Conservation (phyloP, 2,888 invertebrate species). For the Melanargia galathea region DNA sequence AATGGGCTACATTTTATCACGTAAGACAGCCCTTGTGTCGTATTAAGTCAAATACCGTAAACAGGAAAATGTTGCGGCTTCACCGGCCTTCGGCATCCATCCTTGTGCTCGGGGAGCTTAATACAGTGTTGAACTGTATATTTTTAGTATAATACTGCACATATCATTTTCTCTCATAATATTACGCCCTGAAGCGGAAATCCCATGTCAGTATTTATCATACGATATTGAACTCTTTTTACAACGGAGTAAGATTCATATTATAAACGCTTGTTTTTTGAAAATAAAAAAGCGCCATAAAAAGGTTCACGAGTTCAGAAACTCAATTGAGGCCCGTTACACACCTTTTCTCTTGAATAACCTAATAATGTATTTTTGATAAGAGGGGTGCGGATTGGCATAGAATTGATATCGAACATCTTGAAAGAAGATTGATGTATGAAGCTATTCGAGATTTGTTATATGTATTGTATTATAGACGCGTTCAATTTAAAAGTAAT, state of each 20-base stretch:
- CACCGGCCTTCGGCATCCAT: slow-evolving; percentile 33
- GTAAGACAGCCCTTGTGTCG: slow-evolving; percentile 26
- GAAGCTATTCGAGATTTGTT: not conserved
- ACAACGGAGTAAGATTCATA: not conserved
- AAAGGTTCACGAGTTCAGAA: slow-evolving; percentile 44
- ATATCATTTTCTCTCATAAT: not conserved
- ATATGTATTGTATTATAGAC: no score
- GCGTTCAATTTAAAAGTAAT: no score
- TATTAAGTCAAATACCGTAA: slow-evolving; percentile 50
- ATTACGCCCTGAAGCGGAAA: not conserved
- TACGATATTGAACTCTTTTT: slow-evolving; percentile 18
- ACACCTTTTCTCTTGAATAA: slow-evolving; percentile 11
- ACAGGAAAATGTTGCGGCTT: slow-evolving; percentile 59
- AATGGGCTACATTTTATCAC: no score
- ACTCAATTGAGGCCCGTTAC: slow-evolving; percentile 35
- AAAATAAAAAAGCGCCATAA: slow-evolving; percentile 10
- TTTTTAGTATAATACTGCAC: not conserved
- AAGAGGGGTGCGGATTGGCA: not conserved
- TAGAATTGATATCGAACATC: slow-evolving; percentile 3
- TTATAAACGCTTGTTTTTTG: not conserved
- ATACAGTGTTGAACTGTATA: slow-evolving; percentile 8
- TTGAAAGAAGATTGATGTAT: not conserved
- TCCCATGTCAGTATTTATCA: not conserved
- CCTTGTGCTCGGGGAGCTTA: slow-evolving; percentile 15
- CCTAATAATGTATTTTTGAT: slow-evolving; percentile 13